phyloP scores from a whole-genome alignment of 2,113 vertebrate genomes.

The Verasper variegatus region DNA sequence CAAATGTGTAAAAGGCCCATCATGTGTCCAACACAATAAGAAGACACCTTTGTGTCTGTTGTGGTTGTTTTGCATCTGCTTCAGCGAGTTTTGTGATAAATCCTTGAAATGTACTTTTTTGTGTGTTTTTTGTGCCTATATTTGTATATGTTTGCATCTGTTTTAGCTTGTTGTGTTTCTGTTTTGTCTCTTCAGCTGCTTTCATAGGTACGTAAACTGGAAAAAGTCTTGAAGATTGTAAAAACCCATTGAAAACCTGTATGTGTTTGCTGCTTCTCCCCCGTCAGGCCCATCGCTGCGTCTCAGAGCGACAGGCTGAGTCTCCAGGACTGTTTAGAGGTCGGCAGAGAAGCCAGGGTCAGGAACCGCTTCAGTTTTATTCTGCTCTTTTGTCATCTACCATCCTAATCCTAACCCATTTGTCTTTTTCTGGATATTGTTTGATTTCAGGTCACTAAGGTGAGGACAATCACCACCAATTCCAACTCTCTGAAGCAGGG shows the following conservation, averaged over 20 bases:
- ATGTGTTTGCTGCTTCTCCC: constrained; percentile 5
- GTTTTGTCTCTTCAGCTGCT: no score
- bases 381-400: not conserved
- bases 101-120: no score
- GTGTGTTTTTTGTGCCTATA: no score
- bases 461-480: constrained; percentile 90
- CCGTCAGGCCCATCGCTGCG: constrained; percentile 84
- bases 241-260: no score
- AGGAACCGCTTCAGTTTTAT: constrained; percentile 19
- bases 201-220: no score
- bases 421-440: not conserved
- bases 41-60: no score
- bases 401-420: no score
- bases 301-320: constrained; percentile 86
- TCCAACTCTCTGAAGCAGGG: constrained; percentile 88
- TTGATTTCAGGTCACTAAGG: constrained; percentile 85
- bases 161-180: no score
- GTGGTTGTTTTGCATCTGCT: no score
- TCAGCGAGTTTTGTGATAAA: no score
- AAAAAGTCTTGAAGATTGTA: not conserved
- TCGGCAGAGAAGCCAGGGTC: constrained; percentile 87
- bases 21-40: no score
- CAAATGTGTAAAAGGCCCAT: not conserved
- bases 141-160: no score
- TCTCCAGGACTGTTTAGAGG: constrained; percentile 90